phyloP scores from a whole-genome alignment of 2,888 invertebrate species.

The Drosophila infuscata region DNA sequence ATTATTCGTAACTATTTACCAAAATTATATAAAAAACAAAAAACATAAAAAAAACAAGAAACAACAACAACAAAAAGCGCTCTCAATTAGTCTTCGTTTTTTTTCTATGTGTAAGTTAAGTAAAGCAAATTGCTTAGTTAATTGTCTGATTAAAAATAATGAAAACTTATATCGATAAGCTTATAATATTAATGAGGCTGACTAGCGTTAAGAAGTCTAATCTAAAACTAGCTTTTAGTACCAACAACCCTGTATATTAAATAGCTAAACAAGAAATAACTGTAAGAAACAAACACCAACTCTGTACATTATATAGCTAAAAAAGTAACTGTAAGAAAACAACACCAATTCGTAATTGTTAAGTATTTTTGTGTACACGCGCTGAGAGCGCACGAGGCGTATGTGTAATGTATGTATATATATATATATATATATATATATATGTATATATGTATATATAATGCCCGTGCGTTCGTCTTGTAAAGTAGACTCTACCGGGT shows the following conservation, averaged over 20 bases:
- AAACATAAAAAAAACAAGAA: slow-evolving; percentile 3
- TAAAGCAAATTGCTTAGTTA: slow-evolving; percentile 54
- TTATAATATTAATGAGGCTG: slow-evolving; percentile 80
- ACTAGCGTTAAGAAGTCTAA: slow-evolving; percentile 74
- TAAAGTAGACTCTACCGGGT: slow-evolving; percentile 32
- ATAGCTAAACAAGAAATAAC: slow-evolving; percentile 36
- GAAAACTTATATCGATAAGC: slow-evolving; percentile 56
- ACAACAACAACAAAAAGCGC: slow-evolving; percentile 33
- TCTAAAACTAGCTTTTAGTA: slow-evolving; percentile 25
- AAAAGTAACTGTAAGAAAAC: slow-evolving; percentile 57
- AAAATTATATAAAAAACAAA: slow-evolving; percentile 50
- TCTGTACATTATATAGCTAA: slow-evolving; percentile 43
- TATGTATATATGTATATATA: not conserved
- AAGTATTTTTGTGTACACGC: slow-evolving; percentile 59
- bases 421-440: too few relatives aligned
- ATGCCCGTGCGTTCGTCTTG: slow-evolving; percentile 31
- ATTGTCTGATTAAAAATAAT: slow-evolving; percentile 60
- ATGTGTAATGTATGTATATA: slow-evolving; percentile 33
- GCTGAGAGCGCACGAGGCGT: slow-evolving; percentile 52
- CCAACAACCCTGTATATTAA: slow-evolving; percentile 29
- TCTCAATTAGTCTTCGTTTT: slow-evolving; percentile 72
- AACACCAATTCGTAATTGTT: slow-evolving; percentile 66
- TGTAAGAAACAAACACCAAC: slow-evolving; percentile 54
- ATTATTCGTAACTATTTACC: slow-evolving; percentile 63
- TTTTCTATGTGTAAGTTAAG: slow-evolving; percentile 39